Conservation (phyloP, 2,797 vertebrate species). For the Calcarius lapponicus region DNA sequence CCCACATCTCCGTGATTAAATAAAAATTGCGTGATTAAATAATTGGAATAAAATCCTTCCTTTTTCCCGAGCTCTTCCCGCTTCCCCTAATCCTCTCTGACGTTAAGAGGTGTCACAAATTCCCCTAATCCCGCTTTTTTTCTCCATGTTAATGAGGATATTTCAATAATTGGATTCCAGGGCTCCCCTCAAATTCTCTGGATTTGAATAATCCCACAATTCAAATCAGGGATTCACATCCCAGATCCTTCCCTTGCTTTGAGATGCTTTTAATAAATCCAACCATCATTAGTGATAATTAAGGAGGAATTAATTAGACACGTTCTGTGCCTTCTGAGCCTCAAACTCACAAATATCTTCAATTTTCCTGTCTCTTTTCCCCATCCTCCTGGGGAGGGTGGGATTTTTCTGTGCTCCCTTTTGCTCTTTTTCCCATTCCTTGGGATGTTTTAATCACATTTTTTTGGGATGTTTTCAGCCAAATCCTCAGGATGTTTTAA, state of each 20-base stretch:
- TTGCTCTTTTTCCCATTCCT: neutral
- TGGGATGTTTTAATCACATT: neutral
- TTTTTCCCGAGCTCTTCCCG: neutral
- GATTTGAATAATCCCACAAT: neutral
- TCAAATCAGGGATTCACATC: neutral
- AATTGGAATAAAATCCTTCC: neutral
- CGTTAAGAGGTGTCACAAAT: neutral
- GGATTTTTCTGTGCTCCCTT: neutral
- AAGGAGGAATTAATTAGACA: neutral
- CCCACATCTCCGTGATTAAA: neutral
- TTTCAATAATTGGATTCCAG: constrained; percentile 28
- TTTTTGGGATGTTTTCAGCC: neutral
- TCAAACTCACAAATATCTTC: neutral
- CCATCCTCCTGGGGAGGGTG: neutral
- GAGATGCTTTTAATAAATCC: neutral
- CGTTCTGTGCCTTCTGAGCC: neutral
- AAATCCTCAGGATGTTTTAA: neutral
- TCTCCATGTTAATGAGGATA: neutral
- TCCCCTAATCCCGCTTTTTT: neutral
- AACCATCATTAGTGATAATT: neutral
- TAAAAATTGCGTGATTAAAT: too few species aligned
- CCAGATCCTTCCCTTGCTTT: neutral
- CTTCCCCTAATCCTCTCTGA: neutral
- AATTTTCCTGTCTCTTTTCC: neutral
- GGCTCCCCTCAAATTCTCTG: neutral